phyloP scores from a whole-genome alignment of 2,888 invertebrate species.

The Troides oblongomaculatus region DNA sequence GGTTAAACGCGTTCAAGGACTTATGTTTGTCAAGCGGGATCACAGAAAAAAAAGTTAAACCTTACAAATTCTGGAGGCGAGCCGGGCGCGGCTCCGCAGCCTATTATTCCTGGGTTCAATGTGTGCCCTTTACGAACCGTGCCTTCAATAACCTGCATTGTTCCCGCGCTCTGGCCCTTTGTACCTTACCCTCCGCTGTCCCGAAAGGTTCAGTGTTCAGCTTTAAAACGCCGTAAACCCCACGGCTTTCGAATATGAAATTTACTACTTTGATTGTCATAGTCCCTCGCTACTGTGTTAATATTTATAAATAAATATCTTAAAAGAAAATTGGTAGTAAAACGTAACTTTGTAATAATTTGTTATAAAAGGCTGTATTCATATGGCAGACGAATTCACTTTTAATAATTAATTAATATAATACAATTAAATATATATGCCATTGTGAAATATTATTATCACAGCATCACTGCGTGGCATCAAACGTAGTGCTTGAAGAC shows the following conservation, averaged over 20 bases:
- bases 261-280: not conserved
- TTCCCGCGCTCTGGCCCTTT: conserved; percentile 35
- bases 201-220: conserved; percentile 7
- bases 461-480: no score
- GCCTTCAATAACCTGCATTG: conserved; percentile 37
- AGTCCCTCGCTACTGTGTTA: not conserved
- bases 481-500: no score
- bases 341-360: no score
- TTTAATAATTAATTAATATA: no score
- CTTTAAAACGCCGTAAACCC: conserved; percentile 9
- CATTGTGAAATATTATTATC: no score
- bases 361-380: no score
- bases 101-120: conserved; percentile 35
- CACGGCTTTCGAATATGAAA: conserved; percentile 1
- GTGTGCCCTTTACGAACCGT: conserved; percentile 38
- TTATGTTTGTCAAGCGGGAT: conserved; percentile 12
- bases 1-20: conserved; percentile 7
- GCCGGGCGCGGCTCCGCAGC: conserved; percentile 36
- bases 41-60: conserved; percentile 34
- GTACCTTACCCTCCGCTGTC: conserved; percentile 30
- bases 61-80: conserved; percentile 35
- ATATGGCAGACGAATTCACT: no score
- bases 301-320: not conserved
- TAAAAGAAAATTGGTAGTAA: not conserved
- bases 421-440: no score